Evolutionary conservation across 2,888 invertebrate genomes (phyloP).

Genomic region (Leucania comma): DNA sequence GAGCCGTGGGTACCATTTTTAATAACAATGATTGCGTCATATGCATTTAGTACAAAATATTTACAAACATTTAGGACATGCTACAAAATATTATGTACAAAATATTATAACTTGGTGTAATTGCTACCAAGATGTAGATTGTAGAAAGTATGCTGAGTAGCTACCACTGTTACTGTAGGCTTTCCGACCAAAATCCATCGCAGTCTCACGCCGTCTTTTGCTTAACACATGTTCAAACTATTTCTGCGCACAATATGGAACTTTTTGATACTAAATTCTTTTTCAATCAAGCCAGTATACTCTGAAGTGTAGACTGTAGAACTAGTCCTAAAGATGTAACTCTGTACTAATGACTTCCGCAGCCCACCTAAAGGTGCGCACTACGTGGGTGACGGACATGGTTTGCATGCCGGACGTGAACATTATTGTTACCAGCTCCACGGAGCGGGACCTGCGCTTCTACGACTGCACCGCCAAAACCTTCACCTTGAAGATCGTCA

Average conservation of each 20-base stretch:
- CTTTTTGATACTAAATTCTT: not conserved
- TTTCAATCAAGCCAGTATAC: not conserved
- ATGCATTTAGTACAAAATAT: too few species aligned
- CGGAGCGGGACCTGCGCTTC: slow-evolving; percentile 94
- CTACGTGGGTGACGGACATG: slow-evolving; percentile 94
- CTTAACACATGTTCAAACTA: not conserved
- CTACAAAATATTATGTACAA: too few species aligned
- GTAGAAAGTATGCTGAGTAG: too few species aligned
- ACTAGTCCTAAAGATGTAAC: not conserved
- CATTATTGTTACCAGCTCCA: slow-evolving; percentile 94
- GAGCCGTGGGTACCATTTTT: slow-evolving; percentile 88
- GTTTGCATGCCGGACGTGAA: slow-evolving; percentile 94
- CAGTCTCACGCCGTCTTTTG: too few species aligned
- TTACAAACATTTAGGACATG: too few species aligned
- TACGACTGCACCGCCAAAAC: slow-evolving; percentile 95
- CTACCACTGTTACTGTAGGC: too few species aligned
- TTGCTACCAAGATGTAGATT: too few species aligned
- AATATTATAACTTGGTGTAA: too few species aligned
- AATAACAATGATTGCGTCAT: too few species aligned
- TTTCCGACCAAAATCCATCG: too few species aligned
- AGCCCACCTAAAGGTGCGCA: slow-evolving; percentile 91
- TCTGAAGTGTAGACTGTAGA: not conserved
- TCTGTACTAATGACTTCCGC: slow-evolving; percentile 6
- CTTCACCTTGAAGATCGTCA: slow-evolving; percentile 93
- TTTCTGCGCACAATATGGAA: not conserved